Evolutionary conservation across 2,113 vertebrate species (phyloP).

Genomic region (Rallus limicola): DNA sequence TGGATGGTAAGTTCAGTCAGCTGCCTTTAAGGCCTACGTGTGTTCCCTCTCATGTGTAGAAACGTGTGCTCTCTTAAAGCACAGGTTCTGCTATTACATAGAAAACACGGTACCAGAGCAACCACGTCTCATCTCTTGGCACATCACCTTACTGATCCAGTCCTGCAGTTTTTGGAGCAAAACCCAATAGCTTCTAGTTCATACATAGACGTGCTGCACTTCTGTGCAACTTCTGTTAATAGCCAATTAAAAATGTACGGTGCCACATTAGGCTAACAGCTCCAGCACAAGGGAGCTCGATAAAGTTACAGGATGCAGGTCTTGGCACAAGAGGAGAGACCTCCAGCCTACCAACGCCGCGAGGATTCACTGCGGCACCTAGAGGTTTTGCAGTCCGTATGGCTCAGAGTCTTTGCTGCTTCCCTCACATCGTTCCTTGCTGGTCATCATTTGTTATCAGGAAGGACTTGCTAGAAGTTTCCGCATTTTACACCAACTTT

Average conservation of each 20-base stretch:
- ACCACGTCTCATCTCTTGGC: background rate
- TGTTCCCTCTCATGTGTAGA: background rate
- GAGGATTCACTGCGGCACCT: background rate
- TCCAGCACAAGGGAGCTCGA: background rate
- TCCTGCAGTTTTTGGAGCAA: background rate
- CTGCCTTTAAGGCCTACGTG: background rate
- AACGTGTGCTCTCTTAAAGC: background rate
- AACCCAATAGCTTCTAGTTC: background rate
- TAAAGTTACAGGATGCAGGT: too few relatives aligned
- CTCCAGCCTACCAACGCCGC: accelerated
- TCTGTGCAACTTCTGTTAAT: background rate
- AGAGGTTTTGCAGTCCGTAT: accelerated
- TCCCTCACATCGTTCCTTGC: background rate
- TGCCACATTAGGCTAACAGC: background rate
- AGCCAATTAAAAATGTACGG: accelerated
- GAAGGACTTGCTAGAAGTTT: background rate
- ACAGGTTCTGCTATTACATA: background rate
- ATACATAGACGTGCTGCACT: accelerated
- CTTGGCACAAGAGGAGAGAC: background rate
- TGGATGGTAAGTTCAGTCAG: background rate
- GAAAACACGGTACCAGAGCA: background rate
- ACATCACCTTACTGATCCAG: background rate
- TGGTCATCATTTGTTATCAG: background rate
- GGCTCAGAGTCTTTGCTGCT: background rate
- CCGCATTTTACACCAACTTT: background rate